Base-by-base conservation (phyloP, 2,113 vertebrate species). In the Pedetes capensis region DNA sequence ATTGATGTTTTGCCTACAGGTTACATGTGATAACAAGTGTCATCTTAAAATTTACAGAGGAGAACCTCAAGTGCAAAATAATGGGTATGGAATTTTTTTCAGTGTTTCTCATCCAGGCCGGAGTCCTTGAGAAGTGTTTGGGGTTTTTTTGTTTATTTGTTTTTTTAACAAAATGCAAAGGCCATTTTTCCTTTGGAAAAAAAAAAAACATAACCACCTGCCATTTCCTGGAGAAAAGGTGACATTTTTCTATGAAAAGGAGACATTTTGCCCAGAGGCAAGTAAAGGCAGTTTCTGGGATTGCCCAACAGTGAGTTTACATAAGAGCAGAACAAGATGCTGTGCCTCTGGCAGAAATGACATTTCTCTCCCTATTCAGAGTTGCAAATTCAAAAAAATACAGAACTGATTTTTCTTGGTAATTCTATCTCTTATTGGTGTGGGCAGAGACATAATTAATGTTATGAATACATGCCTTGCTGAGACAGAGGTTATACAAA, bases 191-290 rank as follows among this genome's bases (percentile, higher is more conserved):
- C 78, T 83, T 89, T 83, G 53, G 49, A 53, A 53, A 49, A 89
- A 81, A 88, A 80, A 93, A 95, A 75, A 63, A 96, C n/a, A 94
- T 93, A 96, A 93, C 81, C 51, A 91, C 78, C 94, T 97, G 93
- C 92, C 96, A 97, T 96, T 97, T 96, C 75, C 86, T 94, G 81
- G 42, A 87, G 96, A 96, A 97, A 96, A 89, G 79, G 93, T 97
- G 96, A 97, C 96, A 97, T 97, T 97, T 96, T 95, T 97, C 94
- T 96, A 51, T 94, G 91, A 97, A 97, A 96, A 97, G 91, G 93
- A 96, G 94, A 96, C 94, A 97, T 97, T 97, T 96, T 89, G 85
- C 97, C 96, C 74, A 44, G 86, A 95, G 85, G 88, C 90, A 37
- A 95, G 61, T 84, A 37, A 59, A 95, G 64, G 79, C 85, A 89